Evolutionary conservation across 2,113 vertebrate species (phyloP), one percentile per base, ranked within the genome.

Genomic region (Lampris megalopsis): DNA sequence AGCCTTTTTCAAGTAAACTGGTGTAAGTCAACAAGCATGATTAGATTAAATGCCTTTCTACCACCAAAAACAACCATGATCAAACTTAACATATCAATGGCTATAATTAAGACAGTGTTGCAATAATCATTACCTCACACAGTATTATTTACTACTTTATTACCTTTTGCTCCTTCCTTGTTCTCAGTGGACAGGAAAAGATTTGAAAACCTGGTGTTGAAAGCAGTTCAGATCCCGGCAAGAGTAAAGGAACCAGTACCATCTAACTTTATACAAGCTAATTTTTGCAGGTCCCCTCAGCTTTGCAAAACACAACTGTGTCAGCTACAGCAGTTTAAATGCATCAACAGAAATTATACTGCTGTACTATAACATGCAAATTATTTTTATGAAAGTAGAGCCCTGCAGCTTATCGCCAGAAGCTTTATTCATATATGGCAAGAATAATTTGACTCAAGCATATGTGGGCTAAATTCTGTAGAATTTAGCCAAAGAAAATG

Each of bases 321-420:
- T 6, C 5, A 13, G 10, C n/a, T 53, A n/a, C 50, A 53, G n/a
- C 50, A 53, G 50, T 4, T 13, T 5, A 53, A 53, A 11, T n/a
- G 50, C n/a, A 13, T n/a, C 50, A 53, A 11, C n/a, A 5, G 50
- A 13, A 53, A 53, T 53, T 53, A 41, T 35, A n/a, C 40, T 13
- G 2, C 38, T 13, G 36, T 41, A 61, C 59, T 8, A 59, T 59
- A 37, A 61, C 7, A 63, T 37, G 37, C 6, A 13, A 37, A 73
- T 65, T 64, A 36, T 49, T 74, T 57, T 40, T 65, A 45, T 24
- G 6, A 57, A 52, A 77, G 4, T 57, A 4, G 59, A n/a, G 7
- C 9, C 2, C 49, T 35, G 5, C 57, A 47, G 42, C 48, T 37
- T 11, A 11, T 56, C 37, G 24, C 42, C 75, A 63, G n/a, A 37